phyloP scores from a whole-genome alignment of 2,113 vertebrate genomes.

The Salminus brasiliensis region DNA sequence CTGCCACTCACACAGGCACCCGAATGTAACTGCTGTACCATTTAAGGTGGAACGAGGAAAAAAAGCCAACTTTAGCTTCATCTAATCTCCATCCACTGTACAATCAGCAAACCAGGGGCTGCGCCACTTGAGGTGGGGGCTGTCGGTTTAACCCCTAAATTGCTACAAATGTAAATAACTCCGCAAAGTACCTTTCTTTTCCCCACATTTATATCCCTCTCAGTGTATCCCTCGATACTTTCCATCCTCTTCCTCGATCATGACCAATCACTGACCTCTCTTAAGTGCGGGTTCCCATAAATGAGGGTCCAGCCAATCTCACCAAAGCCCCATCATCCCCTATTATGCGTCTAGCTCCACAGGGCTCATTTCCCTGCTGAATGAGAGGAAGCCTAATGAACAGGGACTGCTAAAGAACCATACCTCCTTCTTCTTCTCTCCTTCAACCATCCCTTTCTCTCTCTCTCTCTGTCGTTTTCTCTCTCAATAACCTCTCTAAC shows the following conservation, averaged over 20 bases:
- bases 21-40: too few relatives aligned
- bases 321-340: slow-evolving; percentile 58
- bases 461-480: slow-evolving; percentile 48
- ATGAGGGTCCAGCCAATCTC: slow-evolving; percentile 55
- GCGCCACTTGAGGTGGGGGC: too few relatives aligned
- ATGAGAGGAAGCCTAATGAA: slow-evolving; percentile 82
- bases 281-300: slow-evolving; percentile 24
- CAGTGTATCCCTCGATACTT: background rate
- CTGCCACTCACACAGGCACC: too few relatives aligned
- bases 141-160: too few relatives aligned
- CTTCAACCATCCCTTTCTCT: slow-evolving; percentile 34
- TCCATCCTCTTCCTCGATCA: background rate
- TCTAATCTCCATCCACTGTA: too few relatives aligned
- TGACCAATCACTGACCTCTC: background rate
- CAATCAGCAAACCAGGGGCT: too few relatives aligned
- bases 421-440: background rate
- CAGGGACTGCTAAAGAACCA: slow-evolving; percentile 70
- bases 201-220: too few relatives aligned
- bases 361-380: slow-evolving; percentile 88
- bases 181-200: too few relatives aligned
- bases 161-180: too few relatives aligned
- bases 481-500: slow-evolving; percentile 76
- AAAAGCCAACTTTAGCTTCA: too few relatives aligned
- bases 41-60: too few relatives aligned
- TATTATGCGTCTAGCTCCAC: slow-evolving; percentile 61